Percentiles rank a stretch among this genome's conserved stretches.
Evolutionary conservation across 2,888 invertebrate species (phyloP).

Genomic region (Ormyrus rosae): DNA sequence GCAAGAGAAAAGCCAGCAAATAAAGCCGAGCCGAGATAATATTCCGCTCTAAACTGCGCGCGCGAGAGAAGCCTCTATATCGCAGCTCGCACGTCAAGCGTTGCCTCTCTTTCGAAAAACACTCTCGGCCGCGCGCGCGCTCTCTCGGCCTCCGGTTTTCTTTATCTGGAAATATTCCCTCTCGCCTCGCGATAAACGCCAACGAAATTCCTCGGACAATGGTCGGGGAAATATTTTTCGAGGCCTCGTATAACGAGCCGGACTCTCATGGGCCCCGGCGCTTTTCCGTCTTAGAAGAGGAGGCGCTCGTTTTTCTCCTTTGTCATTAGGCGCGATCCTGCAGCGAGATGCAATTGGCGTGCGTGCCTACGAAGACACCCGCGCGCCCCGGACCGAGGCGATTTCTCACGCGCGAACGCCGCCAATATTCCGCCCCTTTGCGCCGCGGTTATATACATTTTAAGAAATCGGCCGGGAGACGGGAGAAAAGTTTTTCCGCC

Average conservation of each 20-base stretch:
- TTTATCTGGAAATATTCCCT: conserved; percentile 43
- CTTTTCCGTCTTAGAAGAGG: conserved; percentile 40
- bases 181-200: conserved; percentile 31
- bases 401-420: conserved; percentile 61
- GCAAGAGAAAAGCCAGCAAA: conserved; percentile 2
- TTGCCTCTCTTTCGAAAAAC: background rate
- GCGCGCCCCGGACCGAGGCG: conserved; percentile 58
- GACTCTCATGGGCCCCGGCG: conserved; percentile 50
- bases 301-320: conserved; percentile 24
- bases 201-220: conserved; percentile 50
- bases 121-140: background rate
- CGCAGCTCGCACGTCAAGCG: background rate
- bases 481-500: background rate
- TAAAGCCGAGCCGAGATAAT: background rate
- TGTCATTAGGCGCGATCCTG: conserved; percentile 13
- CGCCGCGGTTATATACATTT: background rate
- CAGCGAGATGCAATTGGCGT: conserved; percentile 58
- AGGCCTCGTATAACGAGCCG: conserved; percentile 53
- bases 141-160: background rate
- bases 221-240: conserved; percentile 47
- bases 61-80: conserved; percentile 3
- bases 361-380: conserved; percentile 60
- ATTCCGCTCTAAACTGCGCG: background rate
- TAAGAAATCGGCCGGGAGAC: background rate
- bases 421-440: background rate